Conservation (phyloP, 2,113 vertebrate genomes). For the Macrotis lagotis region DNA sequence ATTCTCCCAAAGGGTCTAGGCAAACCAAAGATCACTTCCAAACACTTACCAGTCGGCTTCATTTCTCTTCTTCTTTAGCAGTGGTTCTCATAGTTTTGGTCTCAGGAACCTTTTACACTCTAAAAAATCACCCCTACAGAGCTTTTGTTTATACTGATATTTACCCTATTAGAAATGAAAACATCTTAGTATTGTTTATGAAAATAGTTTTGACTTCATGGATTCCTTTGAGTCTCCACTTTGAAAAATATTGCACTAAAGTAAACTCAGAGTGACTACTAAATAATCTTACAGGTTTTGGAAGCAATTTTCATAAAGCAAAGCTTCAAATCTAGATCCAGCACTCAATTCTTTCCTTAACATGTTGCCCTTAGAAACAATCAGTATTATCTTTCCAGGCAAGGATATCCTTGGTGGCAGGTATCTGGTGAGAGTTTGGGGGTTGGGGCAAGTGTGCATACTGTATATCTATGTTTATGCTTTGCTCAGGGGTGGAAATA, state of each 20-base stretch:
- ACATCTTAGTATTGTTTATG: neutral
- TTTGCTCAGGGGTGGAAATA: neutral
- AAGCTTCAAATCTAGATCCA: neutral
- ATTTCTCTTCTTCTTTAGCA: neutral
- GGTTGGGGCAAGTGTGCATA: neutral
- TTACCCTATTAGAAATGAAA: neutral
- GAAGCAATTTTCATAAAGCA: neutral
- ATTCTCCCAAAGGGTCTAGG: neutral
- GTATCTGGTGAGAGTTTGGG: neutral
- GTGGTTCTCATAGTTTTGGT: neutral
- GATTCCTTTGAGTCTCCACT: neutral
- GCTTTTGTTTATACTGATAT: neutral
- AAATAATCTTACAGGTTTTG: neutral
- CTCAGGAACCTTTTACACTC: neutral
- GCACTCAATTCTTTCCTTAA: neutral
- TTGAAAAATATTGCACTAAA: neutral
- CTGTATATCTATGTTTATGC: too few relatives aligned
- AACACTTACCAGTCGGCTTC: neutral
- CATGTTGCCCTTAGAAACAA: neutral
- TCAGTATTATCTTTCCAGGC: neutral
- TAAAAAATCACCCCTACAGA: neutral
- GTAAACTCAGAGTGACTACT: neutral
- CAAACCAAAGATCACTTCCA: neutral
- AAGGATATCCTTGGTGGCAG: neutral
- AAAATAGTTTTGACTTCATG: neutral